These are phyloP conservation scores for Acromyrmex heyeri DNA, from an alignment of 1,140 invertebrate genomes.

Conservation along the genomic window DNA sequence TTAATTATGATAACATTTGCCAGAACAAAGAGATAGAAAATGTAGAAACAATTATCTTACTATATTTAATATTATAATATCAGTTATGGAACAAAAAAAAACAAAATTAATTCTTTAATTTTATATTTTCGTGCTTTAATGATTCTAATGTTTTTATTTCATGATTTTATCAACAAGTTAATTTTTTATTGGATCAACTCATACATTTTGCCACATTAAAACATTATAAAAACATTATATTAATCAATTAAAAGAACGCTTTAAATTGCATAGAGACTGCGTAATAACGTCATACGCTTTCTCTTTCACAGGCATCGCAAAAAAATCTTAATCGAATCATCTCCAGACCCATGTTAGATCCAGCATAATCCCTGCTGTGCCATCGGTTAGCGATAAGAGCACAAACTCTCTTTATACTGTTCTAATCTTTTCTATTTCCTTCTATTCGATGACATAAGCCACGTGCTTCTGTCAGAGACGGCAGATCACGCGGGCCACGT, in stretches of 20 bases:
- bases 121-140: conserved; percentile 8
- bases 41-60: neutral
- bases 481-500: conserved; percentile 62
- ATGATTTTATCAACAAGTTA: conserved; percentile 10
- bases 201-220: neutral
- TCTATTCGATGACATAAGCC: conserved; percentile 68
- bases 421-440: conserved; percentile 75
- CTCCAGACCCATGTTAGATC: conserved; percentile 53
- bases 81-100: neutral
- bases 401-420: conserved; percentile 26
- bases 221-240: neutral
- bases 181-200: neutral
- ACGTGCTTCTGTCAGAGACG: conserved; percentile 63
- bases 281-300: neutral
- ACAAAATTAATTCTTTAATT: neutral
- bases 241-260: neutral
- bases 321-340: conserved; percentile 67
- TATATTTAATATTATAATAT: neutral
- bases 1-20: conserved; percentile 14
- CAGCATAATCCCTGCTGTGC: conserved; percentile 30
- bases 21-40: conserved; percentile 1
- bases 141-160: neutral
- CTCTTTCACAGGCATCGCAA: neutral
- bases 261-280: neutral
- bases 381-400: conserved; percentile 65